Evolutionary conservation across 30 jellyfish, hydroid and myxozoan species (phyloP), one percentile per base, ranked within the genome.

Genomic region (Pseudorhiza aurosa): DNA sequence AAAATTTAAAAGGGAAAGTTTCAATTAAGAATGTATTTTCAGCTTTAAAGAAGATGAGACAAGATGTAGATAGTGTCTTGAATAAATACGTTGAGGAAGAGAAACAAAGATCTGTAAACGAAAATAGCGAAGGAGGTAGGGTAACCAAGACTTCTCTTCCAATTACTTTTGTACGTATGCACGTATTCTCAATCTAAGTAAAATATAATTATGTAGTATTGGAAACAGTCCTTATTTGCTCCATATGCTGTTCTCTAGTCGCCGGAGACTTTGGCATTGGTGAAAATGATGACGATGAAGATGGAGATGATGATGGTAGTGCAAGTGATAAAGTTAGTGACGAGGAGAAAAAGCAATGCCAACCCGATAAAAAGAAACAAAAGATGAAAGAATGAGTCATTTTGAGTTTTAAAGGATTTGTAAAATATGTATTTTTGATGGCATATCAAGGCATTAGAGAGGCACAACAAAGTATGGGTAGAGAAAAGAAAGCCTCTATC

Each of bases 11-110:
- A 18, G 73, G 64, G 17, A 49, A 44, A 11, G 60, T 43, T 7
- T 49, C 74, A 2, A 42, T 78, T 65, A 45, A 43, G 29, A 28
- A 31, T 26, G 39, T 78, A 1, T 74, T 47, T 1, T 46, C 75
- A 19, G 31, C 82, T 78, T 53, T 78, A 39, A 64, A 46, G 31
- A 25, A 31, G 37, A 63, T 78, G 74, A 29, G 90, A 10, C 72
- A 78, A 47, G 59, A 21, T 29, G 67, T 78, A 1, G 82, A 78
- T 21, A 32, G 47, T 1, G 22, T 65, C n/a, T 47, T 78, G 81
- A 78, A 40, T 17, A 60, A 29, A 24, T 63, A 21, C 62, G 67
- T 62, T 51, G 65, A 64, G 29, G 68, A 21, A 0, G 81, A 63
- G 62, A 46, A 44, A 29, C 25, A 33, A 19, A 58, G 57, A 24